These are phyloP conservation scores for Mimumesa dahlbomi DNA, from an alignment of 2,888 invertebrate species.

Conservation along the genomic window DNA sequence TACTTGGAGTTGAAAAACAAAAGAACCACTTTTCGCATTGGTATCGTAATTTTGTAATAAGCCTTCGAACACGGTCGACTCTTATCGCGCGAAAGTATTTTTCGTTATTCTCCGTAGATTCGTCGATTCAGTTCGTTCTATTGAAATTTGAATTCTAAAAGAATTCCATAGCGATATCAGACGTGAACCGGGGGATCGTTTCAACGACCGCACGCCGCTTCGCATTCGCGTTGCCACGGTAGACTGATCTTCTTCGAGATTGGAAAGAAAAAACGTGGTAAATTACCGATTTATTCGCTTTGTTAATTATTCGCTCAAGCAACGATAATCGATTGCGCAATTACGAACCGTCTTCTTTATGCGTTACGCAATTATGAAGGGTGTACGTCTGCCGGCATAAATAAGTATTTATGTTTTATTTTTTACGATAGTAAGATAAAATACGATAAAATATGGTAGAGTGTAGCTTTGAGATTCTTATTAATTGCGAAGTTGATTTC, in stretches of 20 bases:
- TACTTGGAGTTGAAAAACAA: not conserved
- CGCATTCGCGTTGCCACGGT: slow-evolving; percentile 1
- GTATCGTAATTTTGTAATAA: slow-evolving; percentile 18
- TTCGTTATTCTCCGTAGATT: not conserved
- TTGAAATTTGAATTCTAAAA: slow-evolving; percentile 49
- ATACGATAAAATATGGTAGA: too few relatives aligned
- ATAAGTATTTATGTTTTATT: too few relatives aligned
- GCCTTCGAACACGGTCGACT: not conserved
- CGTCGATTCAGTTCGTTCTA: slow-evolving; percentile 32
- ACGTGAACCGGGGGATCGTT: slow-evolving; percentile 36
- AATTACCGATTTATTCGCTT: slow-evolving; percentile 23
- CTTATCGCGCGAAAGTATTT: slow-evolving; percentile 16
- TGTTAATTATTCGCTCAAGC: slow-evolving; percentile 29
- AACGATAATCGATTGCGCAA: slow-evolving; percentile 11
- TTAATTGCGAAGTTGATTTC: too few relatives aligned
- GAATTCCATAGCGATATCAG: slow-evolving; percentile 19
- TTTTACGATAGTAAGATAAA: too few relatives aligned
- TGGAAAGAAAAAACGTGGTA: slow-evolving; percentile 26
- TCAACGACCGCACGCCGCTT: slow-evolving; percentile 7
- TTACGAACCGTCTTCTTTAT: slow-evolving; percentile 10
- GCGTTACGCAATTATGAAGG: not conserved
- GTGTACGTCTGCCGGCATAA: not conserved
- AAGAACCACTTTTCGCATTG: not conserved
- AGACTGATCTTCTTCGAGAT: not conserved
- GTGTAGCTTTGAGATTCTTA: too few relatives aligned